A percentile compares a stretch with the other conserved stretches of the same genome.
phyloP scores from a whole-genome alignment of 2,797 vertebrate genomes.

The Dendrocincla fuliginosa region DNA sequence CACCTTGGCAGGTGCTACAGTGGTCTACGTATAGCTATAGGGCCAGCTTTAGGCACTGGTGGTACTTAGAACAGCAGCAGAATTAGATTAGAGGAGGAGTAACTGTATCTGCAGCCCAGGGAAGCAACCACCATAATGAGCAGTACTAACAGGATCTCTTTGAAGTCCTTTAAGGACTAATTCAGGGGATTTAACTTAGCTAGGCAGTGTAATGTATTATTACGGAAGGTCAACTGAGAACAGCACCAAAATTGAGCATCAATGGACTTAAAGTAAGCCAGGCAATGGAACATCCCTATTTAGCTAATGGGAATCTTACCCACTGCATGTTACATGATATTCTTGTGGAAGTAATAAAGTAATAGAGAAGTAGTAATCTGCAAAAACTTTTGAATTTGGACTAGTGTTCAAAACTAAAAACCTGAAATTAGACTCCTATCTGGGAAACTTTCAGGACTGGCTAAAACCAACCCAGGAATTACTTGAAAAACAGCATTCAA shows the following conservation, averaged over 20 bases:
- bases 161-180: background rate
- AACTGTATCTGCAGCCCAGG: background rate
- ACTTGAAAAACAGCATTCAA: background rate
- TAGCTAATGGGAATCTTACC: background rate
- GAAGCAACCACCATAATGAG: background rate
- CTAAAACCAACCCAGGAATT: background rate
- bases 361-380: background rate
- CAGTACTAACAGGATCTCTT: background rate
- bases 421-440: background rate
- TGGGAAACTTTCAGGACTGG: background rate
- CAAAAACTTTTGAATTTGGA: background rate
- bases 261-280: background rate
- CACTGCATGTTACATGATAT: background rate
- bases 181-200: background rate
- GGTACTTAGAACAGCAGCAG: background rate
- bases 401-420: background rate
- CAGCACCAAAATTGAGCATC: background rate
- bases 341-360: background rate
- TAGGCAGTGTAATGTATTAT: background rate
- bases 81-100: background rate
- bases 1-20: background rate
- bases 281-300: background rate
- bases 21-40: background rate
- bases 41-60: background rate
- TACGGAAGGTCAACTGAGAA: background rate